These are phyloP conservation scores for Napeogenes sylphis DNA, from an alignment of 2,888 invertebrate genomes.

Conservation along the genomic window DNA sequence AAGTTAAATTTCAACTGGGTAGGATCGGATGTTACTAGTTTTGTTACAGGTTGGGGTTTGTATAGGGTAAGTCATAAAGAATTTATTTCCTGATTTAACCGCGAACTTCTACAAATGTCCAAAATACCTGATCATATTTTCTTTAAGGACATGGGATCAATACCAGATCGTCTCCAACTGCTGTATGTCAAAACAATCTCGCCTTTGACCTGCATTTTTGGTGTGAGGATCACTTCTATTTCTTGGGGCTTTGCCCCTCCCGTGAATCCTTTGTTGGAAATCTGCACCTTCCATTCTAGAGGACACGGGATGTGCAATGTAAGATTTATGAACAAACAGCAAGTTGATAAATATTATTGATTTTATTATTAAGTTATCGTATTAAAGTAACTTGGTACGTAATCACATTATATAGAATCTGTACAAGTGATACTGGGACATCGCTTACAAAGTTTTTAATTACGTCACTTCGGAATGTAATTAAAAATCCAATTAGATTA, in stretches of 20 bases:
- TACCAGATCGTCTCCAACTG: not conserved
- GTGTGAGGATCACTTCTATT: conserved; percentile 13
- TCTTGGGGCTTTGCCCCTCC: conserved; percentile 11
- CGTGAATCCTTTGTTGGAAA: conserved; percentile 29
- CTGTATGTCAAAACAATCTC: conserved; percentile 28
- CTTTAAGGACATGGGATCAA: no score
- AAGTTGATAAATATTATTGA: not conserved
- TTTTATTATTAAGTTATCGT: not conserved
- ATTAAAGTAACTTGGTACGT: not conserved
- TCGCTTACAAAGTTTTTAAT: no score
- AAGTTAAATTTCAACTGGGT: conserved; percentile 30
- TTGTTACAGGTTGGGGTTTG: conserved; percentile 43
- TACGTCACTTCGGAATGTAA: no score
- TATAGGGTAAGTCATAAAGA: conserved; percentile 18
- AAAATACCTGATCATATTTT: no score
- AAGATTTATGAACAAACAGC: not conserved
- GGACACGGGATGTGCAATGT: conserved; percentile 31
- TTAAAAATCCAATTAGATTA: no score
- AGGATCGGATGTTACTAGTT: conserved; percentile 30
- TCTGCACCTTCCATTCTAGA: conserved; percentile 30
- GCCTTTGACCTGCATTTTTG: conserved; percentile 30
- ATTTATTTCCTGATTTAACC: not conserved
- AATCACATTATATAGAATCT: no score
- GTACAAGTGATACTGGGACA: not conserved
- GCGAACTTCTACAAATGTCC: not conserved